These are phyloP conservation scores for Troides helena DNA, from an alignment of 2,888 invertebrate genomes.

Conservation along the genomic window DNA sequence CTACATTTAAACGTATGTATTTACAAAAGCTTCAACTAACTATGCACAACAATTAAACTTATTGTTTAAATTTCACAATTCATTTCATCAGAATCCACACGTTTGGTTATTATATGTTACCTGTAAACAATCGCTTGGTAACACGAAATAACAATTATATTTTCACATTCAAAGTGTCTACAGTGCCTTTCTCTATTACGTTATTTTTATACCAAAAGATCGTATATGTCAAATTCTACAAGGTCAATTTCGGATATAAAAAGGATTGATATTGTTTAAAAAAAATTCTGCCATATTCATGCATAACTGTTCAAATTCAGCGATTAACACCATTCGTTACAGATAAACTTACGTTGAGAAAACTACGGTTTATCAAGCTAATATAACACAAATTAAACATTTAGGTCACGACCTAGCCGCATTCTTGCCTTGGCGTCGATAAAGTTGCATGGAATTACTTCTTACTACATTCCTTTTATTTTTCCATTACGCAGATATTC, in stretches of 20 bases:
- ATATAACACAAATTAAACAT: slow-evolving; percentile 32
- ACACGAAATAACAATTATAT: slow-evolving; percentile 27
- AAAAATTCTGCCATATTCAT: not conserved
- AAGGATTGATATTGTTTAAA: not conserved
- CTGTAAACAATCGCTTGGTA: slow-evolving; percentile 22
- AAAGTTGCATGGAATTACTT: slow-evolving; percentile 42
- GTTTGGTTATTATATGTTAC: slow-evolving; percentile 11
- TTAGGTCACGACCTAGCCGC: slow-evolving; percentile 43
- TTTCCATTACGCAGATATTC: slow-evolving; percentile 41
- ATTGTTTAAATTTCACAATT: slow-evolving; percentile 17
- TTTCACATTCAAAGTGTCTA: slow-evolving; percentile 22
- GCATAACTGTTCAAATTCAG: not conserved
- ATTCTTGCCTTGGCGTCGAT: slow-evolving; percentile 38
- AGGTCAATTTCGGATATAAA: not conserved
- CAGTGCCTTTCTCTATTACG: slow-evolving; percentile 24
- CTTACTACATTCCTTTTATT: slow-evolving; percentile 39
- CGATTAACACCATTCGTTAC: not conserved
- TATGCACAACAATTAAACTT: not conserved
- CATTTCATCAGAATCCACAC: slow-evolving; percentile 19
- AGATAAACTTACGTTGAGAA: not conserved
- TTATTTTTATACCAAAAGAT: slow-evolving; percentile 12
- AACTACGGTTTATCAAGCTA: slow-evolving; percentile 16
- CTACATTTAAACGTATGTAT: slow-evolving; percentile 1
- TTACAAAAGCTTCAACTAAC: too few species aligned
- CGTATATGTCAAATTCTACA: slow-evolving; percentile 7